These are phyloP conservation scores for Uria lomvia DNA, from an alignment of 2,113 vertebrate genomes.

Conservation along the genomic window DNA sequence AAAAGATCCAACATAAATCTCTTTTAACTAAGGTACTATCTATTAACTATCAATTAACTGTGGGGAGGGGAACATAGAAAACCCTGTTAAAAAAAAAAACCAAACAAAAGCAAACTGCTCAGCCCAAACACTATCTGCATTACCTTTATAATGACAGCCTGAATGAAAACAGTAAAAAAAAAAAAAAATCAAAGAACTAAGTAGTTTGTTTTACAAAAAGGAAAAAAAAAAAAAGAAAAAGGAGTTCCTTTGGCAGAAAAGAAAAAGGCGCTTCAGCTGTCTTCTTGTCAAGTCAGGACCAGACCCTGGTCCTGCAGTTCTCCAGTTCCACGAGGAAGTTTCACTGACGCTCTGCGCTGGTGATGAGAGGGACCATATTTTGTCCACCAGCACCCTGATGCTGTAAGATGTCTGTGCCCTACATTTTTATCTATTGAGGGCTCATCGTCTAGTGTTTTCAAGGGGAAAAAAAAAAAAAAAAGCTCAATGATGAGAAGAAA, in stretches of 20 bases:
- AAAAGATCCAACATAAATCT: background rate
- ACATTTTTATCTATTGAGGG: conserved; percentile 4
- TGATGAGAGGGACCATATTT: background rate
- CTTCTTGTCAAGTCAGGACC: background rate
- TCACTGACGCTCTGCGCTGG: background rate
- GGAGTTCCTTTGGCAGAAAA: background rate
- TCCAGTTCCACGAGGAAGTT: background rate
- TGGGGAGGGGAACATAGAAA: background rate
- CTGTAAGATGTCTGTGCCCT: background rate
- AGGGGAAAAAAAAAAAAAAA: background rate
- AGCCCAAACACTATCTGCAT: background rate
- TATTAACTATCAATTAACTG: background rate
- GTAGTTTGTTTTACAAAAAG: background rate
- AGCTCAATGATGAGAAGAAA: background rate
- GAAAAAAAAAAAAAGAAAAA: no score
- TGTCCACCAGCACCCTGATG: background rate
- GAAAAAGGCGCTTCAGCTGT: background rate
- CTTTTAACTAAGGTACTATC: background rate
- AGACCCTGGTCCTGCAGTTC: background rate
- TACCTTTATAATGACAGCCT: background rate
- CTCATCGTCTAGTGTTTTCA: conserved; percentile 2
- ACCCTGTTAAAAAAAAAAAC: background rate
- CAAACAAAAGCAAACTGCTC: background rate
- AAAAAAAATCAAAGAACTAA: background rate
- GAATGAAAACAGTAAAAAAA: background rate